A percentile compares a stretch with the other conserved stretches of the same genome.
Conservation (phyloP, 1,140 invertebrate genomes). For the Penaeus japonicus region DNA sequence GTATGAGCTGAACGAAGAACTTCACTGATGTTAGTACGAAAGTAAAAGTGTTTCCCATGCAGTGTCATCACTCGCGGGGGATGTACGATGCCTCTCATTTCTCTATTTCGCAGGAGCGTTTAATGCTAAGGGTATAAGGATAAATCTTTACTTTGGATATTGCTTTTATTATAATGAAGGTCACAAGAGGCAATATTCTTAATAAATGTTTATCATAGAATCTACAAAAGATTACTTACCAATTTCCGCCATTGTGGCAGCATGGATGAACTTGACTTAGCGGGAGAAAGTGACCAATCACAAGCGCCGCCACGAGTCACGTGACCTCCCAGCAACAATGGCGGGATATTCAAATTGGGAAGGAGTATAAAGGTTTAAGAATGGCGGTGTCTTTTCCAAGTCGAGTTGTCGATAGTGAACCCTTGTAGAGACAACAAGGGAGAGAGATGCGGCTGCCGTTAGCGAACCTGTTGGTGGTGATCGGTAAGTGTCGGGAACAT, state of each 20-base stretch:
- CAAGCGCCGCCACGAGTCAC: slow-evolving; percentile 13
- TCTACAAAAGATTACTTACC: neutral
- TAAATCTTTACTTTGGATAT: neutral
- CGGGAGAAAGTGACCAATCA: slow-evolving; percentile 51
- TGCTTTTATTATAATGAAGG: neutral
- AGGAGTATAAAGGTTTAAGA: slow-evolving; percentile 51
- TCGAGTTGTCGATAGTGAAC: slow-evolving; percentile 46
- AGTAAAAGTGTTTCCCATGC: slow-evolving; percentile 41
- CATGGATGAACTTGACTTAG: slow-evolving; percentile 20
- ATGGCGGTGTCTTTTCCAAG: slow-evolving; percentile 36
- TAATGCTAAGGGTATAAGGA: neutral
- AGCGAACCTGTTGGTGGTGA: slow-evolving; percentile 43
- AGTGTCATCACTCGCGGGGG: neutral
- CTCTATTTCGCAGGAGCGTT: neutral
- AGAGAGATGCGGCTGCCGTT: slow-evolving; percentile 47
- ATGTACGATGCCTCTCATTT: slow-evolving; percentile 26
- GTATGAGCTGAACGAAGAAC: neutral
- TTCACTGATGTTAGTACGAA: slow-evolving; percentile 17
- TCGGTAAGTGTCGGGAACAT: slow-evolving; percentile 28
- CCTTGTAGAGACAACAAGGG: slow-evolving; percentile 40
- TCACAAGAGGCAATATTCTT: neutral
- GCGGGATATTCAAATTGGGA: slow-evolving; percentile 17
- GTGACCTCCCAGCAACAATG: slow-evolving; percentile 46
- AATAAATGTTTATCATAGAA: neutral
- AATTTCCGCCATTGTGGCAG: neutral